These are phyloP conservation scores for Agonum fuliginosum DNA, from an alignment of 2,888 invertebrate species.

Conservation along the genomic window DNA sequence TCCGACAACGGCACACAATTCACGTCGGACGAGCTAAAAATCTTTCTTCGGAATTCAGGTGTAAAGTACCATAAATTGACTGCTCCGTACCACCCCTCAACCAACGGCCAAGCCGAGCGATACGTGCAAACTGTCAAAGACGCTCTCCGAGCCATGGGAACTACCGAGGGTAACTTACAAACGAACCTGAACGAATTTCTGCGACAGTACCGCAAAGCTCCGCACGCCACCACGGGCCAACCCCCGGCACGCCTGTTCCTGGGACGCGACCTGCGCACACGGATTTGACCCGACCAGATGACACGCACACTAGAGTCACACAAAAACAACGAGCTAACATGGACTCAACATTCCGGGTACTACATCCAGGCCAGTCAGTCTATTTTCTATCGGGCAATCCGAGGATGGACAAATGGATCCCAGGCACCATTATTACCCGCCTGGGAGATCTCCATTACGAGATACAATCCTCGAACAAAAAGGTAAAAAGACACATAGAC, in stretches of 20 bases:
- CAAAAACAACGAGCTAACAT: constrained; percentile 49
- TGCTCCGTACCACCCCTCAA: constrained; percentile 62
- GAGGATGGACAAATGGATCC: constrained; percentile 51
- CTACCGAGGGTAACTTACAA: neutral
- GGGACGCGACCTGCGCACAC: constrained; percentile 56
- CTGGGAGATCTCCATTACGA: constrained; percentile 55
- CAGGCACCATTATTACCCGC: constrained; percentile 50
- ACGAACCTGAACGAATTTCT: constrained; percentile 43
- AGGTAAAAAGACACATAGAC: constrained; percentile 48
- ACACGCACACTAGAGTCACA: constrained; percentile 18
- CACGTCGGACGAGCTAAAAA: constrained; percentile 57
- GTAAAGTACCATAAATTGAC: constrained; percentile 60
- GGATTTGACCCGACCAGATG: constrained; percentile 6
- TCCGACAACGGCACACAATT: constrained; percentile 63
- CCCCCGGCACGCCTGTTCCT: constrained; percentile 59
- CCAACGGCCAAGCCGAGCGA: constrained; percentile 61
- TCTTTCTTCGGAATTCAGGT: constrained; percentile 51
- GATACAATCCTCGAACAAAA: constrained; percentile 30
- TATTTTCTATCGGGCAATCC: constrained; percentile 52
- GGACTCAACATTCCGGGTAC: constrained; percentile 2
- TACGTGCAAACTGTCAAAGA: constrained; percentile 61
- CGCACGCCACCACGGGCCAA: constrained; percentile 54
- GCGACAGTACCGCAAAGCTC: constrained; percentile 56
- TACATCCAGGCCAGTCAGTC: neutral
- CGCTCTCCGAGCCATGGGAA: constrained; percentile 18